phyloP scores from a whole-genome alignment of 2,113 vertebrate species.

The Cranoglanis bouderius region DNA sequence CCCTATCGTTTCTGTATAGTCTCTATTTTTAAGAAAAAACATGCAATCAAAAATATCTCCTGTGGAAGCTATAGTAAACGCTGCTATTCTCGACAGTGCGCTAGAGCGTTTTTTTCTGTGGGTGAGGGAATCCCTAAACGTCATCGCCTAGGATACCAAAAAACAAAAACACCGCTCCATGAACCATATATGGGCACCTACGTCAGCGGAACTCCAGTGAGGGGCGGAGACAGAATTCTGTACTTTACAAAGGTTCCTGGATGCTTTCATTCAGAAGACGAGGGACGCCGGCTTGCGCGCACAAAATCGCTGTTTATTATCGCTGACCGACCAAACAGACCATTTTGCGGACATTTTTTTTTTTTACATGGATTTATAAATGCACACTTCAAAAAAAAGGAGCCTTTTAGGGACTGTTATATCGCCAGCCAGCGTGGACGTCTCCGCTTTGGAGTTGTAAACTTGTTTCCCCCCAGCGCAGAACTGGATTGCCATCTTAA shows the following conservation, averaged over 20 bases:
- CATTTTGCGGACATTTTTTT: conserved; percentile 45
- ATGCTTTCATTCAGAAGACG: conserved; percentile 89
- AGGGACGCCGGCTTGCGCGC: conserved; percentile 59
- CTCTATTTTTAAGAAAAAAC: not conserved
- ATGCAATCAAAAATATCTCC: conserved; percentile 72
- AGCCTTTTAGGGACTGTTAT: conserved; percentile 53
- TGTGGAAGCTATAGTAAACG: conserved; percentile 67
- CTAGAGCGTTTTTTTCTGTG: conserved; percentile 69
- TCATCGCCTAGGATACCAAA: conserved; percentile 98
- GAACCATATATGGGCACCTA: conserved; percentile 93
- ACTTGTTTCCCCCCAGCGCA: conserved; percentile 56
- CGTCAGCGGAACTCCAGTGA: conserved; percentile 93
- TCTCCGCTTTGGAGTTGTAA: conserved; percentile 44
- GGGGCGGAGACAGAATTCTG: conserved; percentile 74
- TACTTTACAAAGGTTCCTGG: conserved; percentile 64
- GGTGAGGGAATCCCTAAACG: conserved; percentile 97
- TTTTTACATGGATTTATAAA: conserved; percentile 68
- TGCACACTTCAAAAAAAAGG: conserved; percentile 37
- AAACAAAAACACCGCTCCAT: conserved; percentile 86
- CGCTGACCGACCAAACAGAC: conserved; percentile 11
- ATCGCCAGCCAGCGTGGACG: conserved; percentile 44
- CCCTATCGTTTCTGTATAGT: not conserved
- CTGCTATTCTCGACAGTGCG: conserved; percentile 83
- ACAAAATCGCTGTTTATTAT: conserved; percentile 54
- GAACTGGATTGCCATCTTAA: conserved; percentile 75